Conservation (phyloP, 2,797 vertebrate species). For the Siniperca obscura region DNA sequence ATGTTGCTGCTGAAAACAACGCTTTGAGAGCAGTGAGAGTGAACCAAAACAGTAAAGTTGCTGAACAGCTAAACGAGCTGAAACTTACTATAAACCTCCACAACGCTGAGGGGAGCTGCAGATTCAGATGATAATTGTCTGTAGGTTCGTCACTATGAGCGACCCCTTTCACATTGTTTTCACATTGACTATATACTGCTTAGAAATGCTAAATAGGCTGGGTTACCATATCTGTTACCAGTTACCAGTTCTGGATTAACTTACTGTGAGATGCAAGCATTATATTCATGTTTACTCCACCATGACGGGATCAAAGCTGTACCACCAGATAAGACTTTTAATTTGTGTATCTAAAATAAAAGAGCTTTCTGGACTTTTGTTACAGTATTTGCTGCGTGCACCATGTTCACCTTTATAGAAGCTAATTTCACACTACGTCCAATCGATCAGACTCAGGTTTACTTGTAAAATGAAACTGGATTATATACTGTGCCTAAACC, state of each 20-base stretch:
- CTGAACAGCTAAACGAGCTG: neutral
- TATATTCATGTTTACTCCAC: neutral
- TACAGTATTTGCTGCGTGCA: neutral
- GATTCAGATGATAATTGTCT: too few species aligned
- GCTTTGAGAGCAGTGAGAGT: neutral
- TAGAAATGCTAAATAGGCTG: neutral
- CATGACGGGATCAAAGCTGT: neutral
- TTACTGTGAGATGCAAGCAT: neutral
- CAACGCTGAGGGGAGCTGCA: neutral
- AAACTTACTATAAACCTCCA: neutral
- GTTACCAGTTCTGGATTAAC: neutral
- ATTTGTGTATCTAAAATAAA: neutral
- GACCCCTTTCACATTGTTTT: neutral
- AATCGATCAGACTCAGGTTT: neutral
- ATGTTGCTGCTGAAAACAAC: neutral
- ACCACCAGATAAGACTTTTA: neutral
- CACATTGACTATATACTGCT: neutral
- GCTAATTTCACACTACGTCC: neutral
- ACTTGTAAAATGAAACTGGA: neutral
- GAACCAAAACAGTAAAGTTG: too few species aligned
- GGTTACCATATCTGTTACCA: neutral
- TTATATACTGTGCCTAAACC: neutral
- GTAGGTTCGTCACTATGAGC: neutral
- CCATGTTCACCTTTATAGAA: neutral
- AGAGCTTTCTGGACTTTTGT: slow-evolving; percentile 7